These are phyloP conservation scores for Drosophila punjabiensis DNA, from an alignment of 1,140 invertebrate genomes.

Conservation along the genomic window DNA sequence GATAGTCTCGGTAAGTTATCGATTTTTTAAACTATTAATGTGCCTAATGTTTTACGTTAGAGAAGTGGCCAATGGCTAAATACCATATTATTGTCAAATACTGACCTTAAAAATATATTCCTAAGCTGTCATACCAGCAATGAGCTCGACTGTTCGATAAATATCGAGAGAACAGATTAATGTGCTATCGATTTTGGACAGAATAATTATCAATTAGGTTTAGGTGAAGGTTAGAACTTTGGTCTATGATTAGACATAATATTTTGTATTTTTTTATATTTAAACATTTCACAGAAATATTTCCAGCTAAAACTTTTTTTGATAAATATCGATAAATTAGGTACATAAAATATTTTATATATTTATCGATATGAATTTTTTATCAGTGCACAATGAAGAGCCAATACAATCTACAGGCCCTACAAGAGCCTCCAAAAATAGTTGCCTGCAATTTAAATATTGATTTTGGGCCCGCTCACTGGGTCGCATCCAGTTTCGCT, in stretches of 20 bases:
- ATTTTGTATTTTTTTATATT: too few relatives aligned
- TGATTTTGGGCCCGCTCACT: slow-evolving; percentile 55
- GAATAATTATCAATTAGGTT: too few relatives aligned
- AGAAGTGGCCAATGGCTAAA: neutral
- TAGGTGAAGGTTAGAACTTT: too few relatives aligned
- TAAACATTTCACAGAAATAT: too few relatives aligned
- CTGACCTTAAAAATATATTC: neutral
- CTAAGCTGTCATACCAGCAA: neutral
- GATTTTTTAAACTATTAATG: neutral
- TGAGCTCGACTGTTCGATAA: neutral
- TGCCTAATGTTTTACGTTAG: neutral
- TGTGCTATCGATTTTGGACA: too few relatives aligned
- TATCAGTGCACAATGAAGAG: neutral
- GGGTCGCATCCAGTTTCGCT: slow-evolving; percentile 37
- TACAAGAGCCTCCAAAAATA: slow-evolving; percentile 37
- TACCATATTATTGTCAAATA: neutral
- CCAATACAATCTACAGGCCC: slow-evolving; percentile 27
- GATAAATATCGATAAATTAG: neutral
- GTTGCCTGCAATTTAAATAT: slow-evolving; percentile 72
- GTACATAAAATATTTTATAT: neutral
- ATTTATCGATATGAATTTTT: neutral
- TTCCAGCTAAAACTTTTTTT: too few relatives aligned
- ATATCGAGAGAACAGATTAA: neutral
- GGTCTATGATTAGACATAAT: too few relatives aligned
- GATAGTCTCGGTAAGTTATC: neutral